Percentiles rank a stretch among this genome's conserved stretches.
phyloP scores from a whole-genome alignment of 2,888 invertebrate genomes.

The Drosophila gaucha region DNA sequence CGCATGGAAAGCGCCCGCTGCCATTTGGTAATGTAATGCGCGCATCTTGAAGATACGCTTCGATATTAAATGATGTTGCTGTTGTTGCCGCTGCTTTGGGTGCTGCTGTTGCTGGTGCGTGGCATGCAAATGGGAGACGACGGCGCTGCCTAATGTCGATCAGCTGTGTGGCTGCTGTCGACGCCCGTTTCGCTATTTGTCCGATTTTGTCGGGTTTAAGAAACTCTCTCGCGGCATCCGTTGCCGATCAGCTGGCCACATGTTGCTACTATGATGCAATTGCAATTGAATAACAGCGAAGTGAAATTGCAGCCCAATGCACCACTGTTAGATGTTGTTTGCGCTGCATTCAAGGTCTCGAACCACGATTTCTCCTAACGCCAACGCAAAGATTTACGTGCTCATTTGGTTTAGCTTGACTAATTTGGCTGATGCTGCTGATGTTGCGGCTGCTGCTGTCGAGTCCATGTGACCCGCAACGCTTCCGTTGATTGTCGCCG shows the following conservation, averaged over 20 bases:
- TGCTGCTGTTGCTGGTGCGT: conserved; percentile 25
- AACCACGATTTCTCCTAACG: conserved; percentile 74
- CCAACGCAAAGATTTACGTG: conserved; percentile 68
- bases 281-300: conserved; percentile 74
- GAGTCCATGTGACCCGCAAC: conserved; percentile 66
- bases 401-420: conserved; percentile 66
- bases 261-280: conserved; percentile 73
- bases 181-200: conserved; percentile 48
- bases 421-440: conserved; percentile 54
- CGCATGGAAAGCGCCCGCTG: conserved; percentile 70
- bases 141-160: conserved; percentile 62
- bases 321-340: conserved; percentile 13
- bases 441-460: background rate
- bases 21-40: conserved; percentile 71
- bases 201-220: conserved; percentile 79
- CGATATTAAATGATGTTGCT: conserved; percentile 38
- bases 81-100: conserved; percentile 15
- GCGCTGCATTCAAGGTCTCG: conserved; percentile 72
- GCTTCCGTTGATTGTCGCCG: conserved; percentile 78
- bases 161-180: conserved; percentile 66
- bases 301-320: conserved; percentile 65
- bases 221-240: conserved; percentile 71
- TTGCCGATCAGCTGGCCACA: conserved; percentile 56
- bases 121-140: conserved; percentile 55
- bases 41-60: conserved; percentile 69